Evolutionary conservation across 2,797 vertebrate species (phyloP).

Genomic region (Cuniculus paca): DNA sequence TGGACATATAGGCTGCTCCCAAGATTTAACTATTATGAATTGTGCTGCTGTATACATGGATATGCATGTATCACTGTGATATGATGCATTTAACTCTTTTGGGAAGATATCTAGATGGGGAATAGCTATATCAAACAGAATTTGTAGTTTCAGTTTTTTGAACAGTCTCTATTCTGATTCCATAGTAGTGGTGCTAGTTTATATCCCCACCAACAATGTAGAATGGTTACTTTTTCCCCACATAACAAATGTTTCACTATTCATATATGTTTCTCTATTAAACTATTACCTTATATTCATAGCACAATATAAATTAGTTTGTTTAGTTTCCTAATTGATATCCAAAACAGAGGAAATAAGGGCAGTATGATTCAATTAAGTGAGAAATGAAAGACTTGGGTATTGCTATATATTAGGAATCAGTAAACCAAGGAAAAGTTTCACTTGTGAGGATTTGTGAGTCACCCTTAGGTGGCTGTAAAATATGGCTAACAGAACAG

Average conservation of each 20-base stretch:
- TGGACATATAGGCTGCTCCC: background rate
- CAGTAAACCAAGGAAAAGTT: background rate
- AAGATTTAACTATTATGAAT: background rate
- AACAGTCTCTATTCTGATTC: background rate
- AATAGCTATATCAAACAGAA: background rate
- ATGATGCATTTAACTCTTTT: background rate
- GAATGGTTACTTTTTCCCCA: background rate
- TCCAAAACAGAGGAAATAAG: background rate
- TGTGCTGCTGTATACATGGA: background rate
- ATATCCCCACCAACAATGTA: background rate
- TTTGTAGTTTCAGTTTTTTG: background rate
- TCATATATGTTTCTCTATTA: conserved; percentile 10
- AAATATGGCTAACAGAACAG: background rate
- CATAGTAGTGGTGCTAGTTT: background rate
- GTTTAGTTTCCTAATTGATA: background rate
- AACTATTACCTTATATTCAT: background rate
- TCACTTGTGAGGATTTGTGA: background rate
- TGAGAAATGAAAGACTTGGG: background rate
- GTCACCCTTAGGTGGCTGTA: background rate
- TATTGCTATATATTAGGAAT: background rate
- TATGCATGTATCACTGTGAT: background rate
- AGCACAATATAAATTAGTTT: background rate
- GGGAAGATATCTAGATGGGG: background rate
- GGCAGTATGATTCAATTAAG: background rate
- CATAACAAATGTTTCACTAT: background rate